These are phyloP conservation scores for Hofmannophila pseudospretella DNA, from an alignment of 2,888 invertebrate genomes.

Conservation along the genomic window DNA sequence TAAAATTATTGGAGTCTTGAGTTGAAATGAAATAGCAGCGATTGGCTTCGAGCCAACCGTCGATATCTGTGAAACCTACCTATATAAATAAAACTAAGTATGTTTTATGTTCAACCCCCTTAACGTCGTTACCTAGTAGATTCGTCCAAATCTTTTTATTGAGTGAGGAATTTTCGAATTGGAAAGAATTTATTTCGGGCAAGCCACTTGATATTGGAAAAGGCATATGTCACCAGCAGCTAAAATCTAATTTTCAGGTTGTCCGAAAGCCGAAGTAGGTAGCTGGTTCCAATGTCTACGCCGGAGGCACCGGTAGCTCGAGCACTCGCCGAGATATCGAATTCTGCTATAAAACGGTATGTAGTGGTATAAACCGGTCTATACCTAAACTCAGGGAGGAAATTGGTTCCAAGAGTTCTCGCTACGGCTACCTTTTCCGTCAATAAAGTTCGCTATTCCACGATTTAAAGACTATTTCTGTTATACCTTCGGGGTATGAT, in stretches of 20 bases:
- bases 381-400: conserved; percentile 48
- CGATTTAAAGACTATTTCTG: conserved; percentile 38
- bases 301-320: conserved; percentile 6
- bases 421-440: conserved; percentile 46
- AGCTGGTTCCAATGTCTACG: conserved; percentile 25
- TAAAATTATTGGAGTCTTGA: conserved; percentile 25
- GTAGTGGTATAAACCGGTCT: too few species aligned
- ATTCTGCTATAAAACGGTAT: conserved; percentile 34
- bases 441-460: conserved; percentile 41
- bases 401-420: conserved; percentile 62
- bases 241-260: conserved; percentile 63
- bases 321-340: conserved; percentile 33
- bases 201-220: conserved; percentile 1
- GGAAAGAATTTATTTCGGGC: too few species aligned
- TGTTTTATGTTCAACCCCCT: conserved; percentile 2
- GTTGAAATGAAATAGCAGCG: conserved; percentile 23
- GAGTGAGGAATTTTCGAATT: too few species aligned
- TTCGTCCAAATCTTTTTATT: too few species aligned
- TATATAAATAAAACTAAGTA: conserved; percentile 9
- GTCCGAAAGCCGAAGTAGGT: conserved; percentile 48
- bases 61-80: conserved; percentile 24
- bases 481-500: conserved; percentile 17
- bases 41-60: conserved; percentile 26
- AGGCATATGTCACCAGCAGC: conserved; percentile 50
- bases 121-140: too few species aligned